Evolutionary conservation across 2,888 invertebrate species (phyloP).

Genomic region (Conops quadrifasciatus): DNA sequence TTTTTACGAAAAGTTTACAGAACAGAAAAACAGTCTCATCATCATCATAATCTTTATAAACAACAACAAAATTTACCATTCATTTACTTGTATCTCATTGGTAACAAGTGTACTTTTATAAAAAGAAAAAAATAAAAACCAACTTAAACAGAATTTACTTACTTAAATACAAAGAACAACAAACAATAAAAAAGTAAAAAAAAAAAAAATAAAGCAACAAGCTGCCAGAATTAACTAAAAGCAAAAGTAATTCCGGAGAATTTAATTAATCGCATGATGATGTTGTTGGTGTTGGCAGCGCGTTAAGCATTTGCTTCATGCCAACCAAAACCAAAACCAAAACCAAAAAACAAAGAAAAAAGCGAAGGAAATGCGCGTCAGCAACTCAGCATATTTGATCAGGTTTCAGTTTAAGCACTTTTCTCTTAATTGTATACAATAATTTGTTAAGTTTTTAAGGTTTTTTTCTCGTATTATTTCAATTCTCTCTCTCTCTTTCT

Average conservation of each 20-base stretch:
- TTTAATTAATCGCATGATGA: conserved; percentile 18
- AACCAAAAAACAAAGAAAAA: background rate
- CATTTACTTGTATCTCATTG: too few relatives aligned
- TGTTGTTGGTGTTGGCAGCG: background rate
- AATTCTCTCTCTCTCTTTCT: background rate
- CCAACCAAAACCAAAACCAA: too few relatives aligned
- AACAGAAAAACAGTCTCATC: background rate
- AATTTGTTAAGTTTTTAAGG: background rate
- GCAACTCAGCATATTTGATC: conserved; percentile 30
- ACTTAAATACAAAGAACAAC: conserved; percentile 4
- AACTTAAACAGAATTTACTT: background rate
- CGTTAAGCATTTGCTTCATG: too few relatives aligned
- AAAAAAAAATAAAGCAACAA: background rate
- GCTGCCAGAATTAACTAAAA: conserved; percentile 30
- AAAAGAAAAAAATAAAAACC: background rate
- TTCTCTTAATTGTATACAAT: background rate
- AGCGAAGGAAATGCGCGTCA: conserved; percentile 28
- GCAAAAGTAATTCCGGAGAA: conserved; percentile 40
- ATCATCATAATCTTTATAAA: background rate
- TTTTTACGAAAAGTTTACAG: background rate
- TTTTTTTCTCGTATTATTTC: too few relatives aligned
- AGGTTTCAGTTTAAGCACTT: conserved; percentile 13
- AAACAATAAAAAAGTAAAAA: background rate
- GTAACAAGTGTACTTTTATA: background rate
- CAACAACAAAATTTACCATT: background rate